Conservation (phyloP, 92 coral and sea anemone species). For the Nematostella vectensis region DNA sequence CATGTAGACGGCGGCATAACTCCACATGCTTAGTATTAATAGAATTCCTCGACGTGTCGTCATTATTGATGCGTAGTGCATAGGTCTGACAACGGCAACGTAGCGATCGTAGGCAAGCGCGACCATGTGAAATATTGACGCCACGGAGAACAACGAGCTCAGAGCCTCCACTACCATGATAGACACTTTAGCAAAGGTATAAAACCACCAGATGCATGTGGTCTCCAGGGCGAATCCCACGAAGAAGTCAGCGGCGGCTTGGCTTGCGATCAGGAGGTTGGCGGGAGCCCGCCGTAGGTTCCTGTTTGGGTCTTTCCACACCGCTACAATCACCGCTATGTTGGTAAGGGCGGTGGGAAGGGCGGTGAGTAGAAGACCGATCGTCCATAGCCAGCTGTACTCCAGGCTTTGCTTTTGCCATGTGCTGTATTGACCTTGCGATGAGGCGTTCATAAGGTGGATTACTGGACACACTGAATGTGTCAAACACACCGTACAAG, state of each 20-base stretch:
- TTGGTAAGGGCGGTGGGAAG: conserved; percentile 31
- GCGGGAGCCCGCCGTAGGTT: conserved; percentile 48
- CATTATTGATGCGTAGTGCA: conserved; percentile 27
- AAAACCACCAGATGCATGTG: conserved; percentile 59
- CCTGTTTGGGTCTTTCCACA: conserved; percentile 59
- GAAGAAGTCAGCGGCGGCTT: conserved; percentile 59
- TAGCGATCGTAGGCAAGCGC: conserved; percentile 53
- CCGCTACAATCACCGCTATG: conserved; percentile 41
- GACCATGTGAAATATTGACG: conserved; percentile 52
- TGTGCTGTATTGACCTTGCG: conserved; percentile 7
- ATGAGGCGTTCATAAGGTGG: too few relatives aligned
- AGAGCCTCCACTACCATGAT: conserved; percentile 28
- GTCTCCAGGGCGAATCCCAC: conserved; percentile 60
- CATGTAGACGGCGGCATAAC: conserved; percentile 48
- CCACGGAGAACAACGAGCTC: conserved; percentile 57
- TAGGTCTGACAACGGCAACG: conserved; percentile 56
- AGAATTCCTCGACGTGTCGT: conserved; percentile 23
- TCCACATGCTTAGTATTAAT: conserved; percentile 37
- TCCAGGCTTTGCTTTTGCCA: conserved; percentile 15
- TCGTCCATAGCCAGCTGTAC: conserved; percentile 12
- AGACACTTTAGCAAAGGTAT: conserved; percentile 33
- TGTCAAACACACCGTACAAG: neutral
- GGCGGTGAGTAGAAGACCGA: conserved; percentile 19
- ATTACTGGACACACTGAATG: neutral
- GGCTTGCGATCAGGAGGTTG: conserved; percentile 58